Evolutionary conservation across 2,888 invertebrate species (phyloP).

Genomic region (Oegoconia quadripuncta): DNA sequence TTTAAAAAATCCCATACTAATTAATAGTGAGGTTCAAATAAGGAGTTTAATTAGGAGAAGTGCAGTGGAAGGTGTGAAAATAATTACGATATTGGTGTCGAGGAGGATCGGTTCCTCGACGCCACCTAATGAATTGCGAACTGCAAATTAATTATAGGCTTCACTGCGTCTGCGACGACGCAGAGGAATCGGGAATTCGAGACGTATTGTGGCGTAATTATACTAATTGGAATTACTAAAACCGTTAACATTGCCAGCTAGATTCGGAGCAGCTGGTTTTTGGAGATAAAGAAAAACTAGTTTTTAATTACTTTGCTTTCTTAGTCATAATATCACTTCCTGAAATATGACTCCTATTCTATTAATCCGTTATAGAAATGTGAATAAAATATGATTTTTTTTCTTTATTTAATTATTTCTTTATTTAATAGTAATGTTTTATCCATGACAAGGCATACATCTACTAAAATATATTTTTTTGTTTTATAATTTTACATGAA

Average conservation of each 20-base stretch:
- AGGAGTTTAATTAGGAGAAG: conserved; percentile 51
- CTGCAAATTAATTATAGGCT: conserved; percentile 49
- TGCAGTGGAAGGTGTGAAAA: conserved; percentile 31
- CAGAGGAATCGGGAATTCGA: conserved; percentile 8
- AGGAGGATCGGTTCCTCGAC: conserved; percentile 30
- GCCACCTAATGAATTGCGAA: conserved; percentile 18
- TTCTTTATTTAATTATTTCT: too few relatives aligned
- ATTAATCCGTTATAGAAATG: too few relatives aligned
- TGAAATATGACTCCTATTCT: too few relatives aligned
- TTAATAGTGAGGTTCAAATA: conserved; percentile 48
- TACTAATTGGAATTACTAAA: conserved; percentile 9
- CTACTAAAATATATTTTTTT: too few relatives aligned
- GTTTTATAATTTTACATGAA: too few relatives aligned
- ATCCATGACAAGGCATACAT: too few relatives aligned
- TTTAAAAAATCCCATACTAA: conserved; percentile 23
- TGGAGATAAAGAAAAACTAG: too few relatives aligned
- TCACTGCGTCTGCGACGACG: conserved; percentile 21
- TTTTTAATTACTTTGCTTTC: too few relatives aligned
- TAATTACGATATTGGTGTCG: conserved; percentile 41
- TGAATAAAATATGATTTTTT: too few relatives aligned
- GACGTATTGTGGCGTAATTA: conserved; percentile 3
- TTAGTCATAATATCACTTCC: too few relatives aligned
- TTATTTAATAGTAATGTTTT: too few relatives aligned
- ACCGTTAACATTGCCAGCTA: neutral
- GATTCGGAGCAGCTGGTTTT: too few relatives aligned